These are phyloP conservation scores for Mimas tiliae DNA, from an alignment of 2,888 invertebrate species.

Conservation along the genomic window DNA sequence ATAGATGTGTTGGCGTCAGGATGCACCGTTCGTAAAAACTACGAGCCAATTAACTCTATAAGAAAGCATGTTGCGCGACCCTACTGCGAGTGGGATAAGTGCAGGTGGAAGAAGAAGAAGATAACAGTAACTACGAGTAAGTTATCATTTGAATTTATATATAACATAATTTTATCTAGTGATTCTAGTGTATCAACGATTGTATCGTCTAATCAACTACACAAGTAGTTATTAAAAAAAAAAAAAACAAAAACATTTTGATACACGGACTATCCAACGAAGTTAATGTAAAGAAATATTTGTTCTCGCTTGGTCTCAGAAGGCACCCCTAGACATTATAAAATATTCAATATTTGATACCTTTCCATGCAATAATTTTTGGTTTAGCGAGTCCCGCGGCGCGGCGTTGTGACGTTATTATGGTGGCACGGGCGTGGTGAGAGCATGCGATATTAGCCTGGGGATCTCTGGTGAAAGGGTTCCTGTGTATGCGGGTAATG, in stretches of 20 bases:
- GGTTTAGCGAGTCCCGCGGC: slow-evolving; percentile 17
- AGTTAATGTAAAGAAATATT: slow-evolving; percentile 3
- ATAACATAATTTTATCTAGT: too few species aligned
- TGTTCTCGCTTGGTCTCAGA: background rate
- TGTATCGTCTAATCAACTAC: too few species aligned
- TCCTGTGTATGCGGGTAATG: slow-evolving; percentile 25
- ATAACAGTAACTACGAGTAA: too few species aligned
- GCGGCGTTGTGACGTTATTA: background rate
- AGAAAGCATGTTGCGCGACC: too few species aligned
- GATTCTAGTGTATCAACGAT: too few species aligned
- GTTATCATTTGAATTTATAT: too few species aligned
- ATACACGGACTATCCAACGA: too few species aligned
- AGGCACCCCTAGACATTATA: background rate
- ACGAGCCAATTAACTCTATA: too few species aligned
- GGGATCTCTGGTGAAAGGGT: slow-evolving; percentile 27
- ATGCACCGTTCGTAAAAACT: too few species aligned
- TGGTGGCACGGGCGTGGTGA: background rate
- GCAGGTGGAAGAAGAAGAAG: too few species aligned
- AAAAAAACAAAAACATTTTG: background rate
- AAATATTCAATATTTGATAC: slow-evolving; percentile 17
- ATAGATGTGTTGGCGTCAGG: too few species aligned
- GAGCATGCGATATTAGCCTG: slow-evolving; percentile 25
- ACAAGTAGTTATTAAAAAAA: background rate
- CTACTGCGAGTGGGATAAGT: too few species aligned
- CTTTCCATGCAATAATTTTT: slow-evolving; percentile 14